These are phyloP conservation scores for Acanthacorydalis orientalis DNA, from an alignment of 2,888 invertebrate genomes.

Conservation along the genomic window DNA sequence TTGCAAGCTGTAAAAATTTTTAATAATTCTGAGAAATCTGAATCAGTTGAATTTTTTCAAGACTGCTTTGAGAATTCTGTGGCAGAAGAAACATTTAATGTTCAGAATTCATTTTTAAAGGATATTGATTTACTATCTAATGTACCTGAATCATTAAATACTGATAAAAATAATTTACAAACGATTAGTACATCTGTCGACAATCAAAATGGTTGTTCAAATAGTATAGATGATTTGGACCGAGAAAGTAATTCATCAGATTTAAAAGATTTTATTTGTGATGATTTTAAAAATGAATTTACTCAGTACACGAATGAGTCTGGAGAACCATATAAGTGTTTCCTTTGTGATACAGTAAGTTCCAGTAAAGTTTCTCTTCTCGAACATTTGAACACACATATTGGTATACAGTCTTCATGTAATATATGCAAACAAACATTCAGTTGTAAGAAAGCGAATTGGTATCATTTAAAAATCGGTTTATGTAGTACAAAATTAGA, in stretches of 20 bases:
- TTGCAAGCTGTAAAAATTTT: not conserved
- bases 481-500: not conserved
- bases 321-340: not conserved
- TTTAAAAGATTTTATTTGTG: not conserved
- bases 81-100: not conserved
- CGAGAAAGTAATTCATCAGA: too few species aligned
- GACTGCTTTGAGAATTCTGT: not conserved
- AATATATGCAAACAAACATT: conserved; percentile 10
- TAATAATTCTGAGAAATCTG: not conserved
- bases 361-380: conserved; percentile 10
- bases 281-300: not conserved
- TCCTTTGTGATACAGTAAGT: not conserved
- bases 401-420: conserved; percentile 13
- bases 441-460: not conserved
- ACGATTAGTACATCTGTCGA: too few species aligned
- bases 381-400: conserved; percentile 13
- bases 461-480: not conserved
- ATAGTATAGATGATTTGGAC: too few species aligned
- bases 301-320: not conserved
- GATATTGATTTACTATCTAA: too few species aligned
- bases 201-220: too few species aligned
- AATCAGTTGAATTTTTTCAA: not conserved
- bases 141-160: too few species aligned
- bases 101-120: too few species aligned
- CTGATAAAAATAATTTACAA: too few species aligned